phyloP scores from a whole-genome alignment of 1,140 invertebrate genomes.

The Macrobrachium nipponense region DNA sequence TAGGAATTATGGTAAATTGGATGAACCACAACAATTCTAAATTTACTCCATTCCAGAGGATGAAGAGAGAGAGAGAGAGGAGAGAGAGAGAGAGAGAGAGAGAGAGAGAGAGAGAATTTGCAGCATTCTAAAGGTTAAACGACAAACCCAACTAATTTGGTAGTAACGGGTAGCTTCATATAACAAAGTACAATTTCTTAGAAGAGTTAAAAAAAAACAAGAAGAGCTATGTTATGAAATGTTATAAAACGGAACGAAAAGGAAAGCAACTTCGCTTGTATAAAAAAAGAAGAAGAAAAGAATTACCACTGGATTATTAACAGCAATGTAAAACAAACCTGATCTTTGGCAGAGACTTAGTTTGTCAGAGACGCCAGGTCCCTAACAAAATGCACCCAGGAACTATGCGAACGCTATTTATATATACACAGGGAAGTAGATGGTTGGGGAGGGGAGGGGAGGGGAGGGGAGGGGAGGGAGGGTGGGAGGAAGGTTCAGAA shows the following conservation, averaged over 20 bases:
- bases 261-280: background rate
- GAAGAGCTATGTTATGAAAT: background rate
- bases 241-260: background rate
- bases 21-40: too few relatives aligned
- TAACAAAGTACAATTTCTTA: too few relatives aligned
- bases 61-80: slow-evolving; percentile 12
- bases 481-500: background rate
- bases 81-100: slow-evolving; percentile 15
- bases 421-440: background rate
- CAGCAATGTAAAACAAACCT: too few relatives aligned
- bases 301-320: too few relatives aligned
- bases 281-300: background rate
- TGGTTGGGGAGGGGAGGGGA: background rate
- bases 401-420: too few relatives aligned
- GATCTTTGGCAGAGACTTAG: too few relatives aligned
- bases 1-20: too few relatives aligned
- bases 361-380: too few relatives aligned
- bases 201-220: background rate
- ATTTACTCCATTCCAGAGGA: too few relatives aligned
- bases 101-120: background rate
- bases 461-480: background rate
- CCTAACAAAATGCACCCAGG: too few relatives aligned
- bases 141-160: too few relatives aligned
- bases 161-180: too few relatives aligned
- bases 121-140: background rate